phyloP scores from a whole-genome alignment of 2,888 invertebrate species.

The Drosophila neoperkinsi region DNA sequence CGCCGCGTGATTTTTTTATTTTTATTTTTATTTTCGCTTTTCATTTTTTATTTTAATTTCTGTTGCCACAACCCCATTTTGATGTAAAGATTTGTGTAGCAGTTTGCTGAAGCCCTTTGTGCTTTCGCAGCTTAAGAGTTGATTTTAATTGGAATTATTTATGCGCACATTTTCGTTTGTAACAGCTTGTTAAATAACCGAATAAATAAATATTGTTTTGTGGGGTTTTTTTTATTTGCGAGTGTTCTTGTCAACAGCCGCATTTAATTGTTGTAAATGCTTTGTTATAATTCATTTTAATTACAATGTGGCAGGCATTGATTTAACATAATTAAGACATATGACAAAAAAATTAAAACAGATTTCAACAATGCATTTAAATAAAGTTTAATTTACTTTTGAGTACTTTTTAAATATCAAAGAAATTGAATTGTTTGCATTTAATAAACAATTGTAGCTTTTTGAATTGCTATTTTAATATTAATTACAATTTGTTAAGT shows the following conservation, averaged over 20 bases:
- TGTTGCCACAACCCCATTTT: neutral
- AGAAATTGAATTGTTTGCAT: slow-evolving; percentile 13
- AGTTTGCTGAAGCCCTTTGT: slow-evolving; percentile 5
- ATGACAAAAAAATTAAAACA: neutral
- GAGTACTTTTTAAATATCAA: slow-evolving; percentile 6
- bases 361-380: slow-evolving; percentile 11
- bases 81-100: slow-evolving; percentile 1
- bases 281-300: slow-evolving; percentile 39
- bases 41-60: slow-evolving; percentile 7
- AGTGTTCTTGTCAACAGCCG: slow-evolving; percentile 2
- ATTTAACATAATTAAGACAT: slow-evolving; percentile 28
- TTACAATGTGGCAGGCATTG: slow-evolving; percentile 21
- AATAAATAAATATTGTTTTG: neutral
- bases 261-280: slow-evolving; percentile 25
- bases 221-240: slow-evolving; percentile 2
- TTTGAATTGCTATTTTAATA: slow-evolving; percentile 17
- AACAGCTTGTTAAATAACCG: neutral
- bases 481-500: slow-evolving; percentile 23
- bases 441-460: slow-evolving; percentile 3
- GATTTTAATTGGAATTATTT: slow-evolving; percentile 37
- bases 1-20: slow-evolving; percentile 24
- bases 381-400: slow-evolving; percentile 13
- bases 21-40: slow-evolving; percentile 1
- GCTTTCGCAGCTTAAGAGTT: slow-evolving; percentile 22
- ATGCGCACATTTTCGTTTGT: neutral